Evolutionary conservation across 2,113 vertebrate genomes (phyloP).

Genomic region (Boleophthalmus pectinirostris): DNA sequence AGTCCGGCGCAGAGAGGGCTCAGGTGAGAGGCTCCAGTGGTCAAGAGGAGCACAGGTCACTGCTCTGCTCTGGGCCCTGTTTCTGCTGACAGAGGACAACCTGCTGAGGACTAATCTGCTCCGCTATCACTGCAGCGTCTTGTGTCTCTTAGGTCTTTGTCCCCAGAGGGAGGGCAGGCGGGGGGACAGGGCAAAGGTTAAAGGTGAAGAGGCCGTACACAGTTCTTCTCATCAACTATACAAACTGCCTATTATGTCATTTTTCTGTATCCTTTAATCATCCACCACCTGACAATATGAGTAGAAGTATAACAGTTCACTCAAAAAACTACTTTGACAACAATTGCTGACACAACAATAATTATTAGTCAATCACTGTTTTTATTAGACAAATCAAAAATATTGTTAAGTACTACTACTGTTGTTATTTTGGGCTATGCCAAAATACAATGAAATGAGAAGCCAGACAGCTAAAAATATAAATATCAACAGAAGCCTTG

Average conservation of each 20-base stretch:
- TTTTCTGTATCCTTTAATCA: not conserved
- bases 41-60: conserved; percentile 55
- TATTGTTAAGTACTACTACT: not conserved
- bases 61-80: conserved; percentile 67
- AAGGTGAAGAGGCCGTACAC: conserved; percentile 4
- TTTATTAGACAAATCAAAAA: not conserved
- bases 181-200: not conserved
- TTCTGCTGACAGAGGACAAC: conserved; percentile 70
- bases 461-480: not conserved
- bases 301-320: not conserved
- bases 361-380: too few species aligned
- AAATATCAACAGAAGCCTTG: not conserved
- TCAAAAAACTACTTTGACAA: not conserved
- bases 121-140: conserved; percentile 55
- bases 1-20: conserved; percentile 1
- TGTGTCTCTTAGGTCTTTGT: conserved; percentile 47
- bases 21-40: conserved; percentile 30
- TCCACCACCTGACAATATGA: not conserved
- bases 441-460: not conserved
- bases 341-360: not conserved
- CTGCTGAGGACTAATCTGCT: conserved; percentile 57
- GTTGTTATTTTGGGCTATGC: not conserved
- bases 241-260: not conserved
- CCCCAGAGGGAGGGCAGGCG: conserved; percentile 27
- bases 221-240: conserved; percentile 4